Percentiles rank a stretch among this genome's conserved stretches.
phyloP scores from a whole-genome alignment of 1,140 invertebrate genomes.

The Hyles euphorbiae region DNA sequence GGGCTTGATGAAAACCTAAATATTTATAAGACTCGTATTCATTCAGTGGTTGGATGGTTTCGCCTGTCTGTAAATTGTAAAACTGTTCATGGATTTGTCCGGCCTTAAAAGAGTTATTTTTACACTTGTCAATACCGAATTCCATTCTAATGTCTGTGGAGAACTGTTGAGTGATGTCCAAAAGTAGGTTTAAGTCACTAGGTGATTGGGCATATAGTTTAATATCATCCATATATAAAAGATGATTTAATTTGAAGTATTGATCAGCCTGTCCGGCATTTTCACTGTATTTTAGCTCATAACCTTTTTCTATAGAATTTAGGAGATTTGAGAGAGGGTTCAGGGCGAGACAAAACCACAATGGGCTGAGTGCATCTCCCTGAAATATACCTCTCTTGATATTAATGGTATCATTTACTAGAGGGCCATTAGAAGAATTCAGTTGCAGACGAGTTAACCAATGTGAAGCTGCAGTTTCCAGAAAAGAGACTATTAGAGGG shows the following conservation, averaged over 20 bases:
- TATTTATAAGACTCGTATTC: no score
- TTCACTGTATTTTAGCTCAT: no score
- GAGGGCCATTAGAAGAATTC: neutral
- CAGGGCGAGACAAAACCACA: no score
- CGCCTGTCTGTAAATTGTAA: no score
- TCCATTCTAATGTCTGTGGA: neutral
- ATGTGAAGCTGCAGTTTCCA: neutral
- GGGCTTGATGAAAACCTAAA: no score
- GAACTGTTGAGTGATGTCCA: neutral
- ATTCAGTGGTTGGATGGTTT: no score
- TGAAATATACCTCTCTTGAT: conserved; percentile 6
- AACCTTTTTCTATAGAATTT: neutral
- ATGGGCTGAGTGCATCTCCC: conserved; percentile 1
- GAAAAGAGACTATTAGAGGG: neutral
- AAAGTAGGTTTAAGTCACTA: neutral
- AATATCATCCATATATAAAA: no score
- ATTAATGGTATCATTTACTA: neutral
- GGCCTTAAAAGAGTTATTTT: neutral
- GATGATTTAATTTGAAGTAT: no score
- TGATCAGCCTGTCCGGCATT: no score
- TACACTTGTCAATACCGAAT: conserved; percentile 1
- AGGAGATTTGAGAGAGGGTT: no score
- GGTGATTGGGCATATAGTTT: neutral
- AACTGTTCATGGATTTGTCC: no score
- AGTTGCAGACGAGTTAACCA: neutral